phyloP scores from a whole-genome alignment of 2,888 invertebrate genomes.

The Tinea semifulvella region DNA sequence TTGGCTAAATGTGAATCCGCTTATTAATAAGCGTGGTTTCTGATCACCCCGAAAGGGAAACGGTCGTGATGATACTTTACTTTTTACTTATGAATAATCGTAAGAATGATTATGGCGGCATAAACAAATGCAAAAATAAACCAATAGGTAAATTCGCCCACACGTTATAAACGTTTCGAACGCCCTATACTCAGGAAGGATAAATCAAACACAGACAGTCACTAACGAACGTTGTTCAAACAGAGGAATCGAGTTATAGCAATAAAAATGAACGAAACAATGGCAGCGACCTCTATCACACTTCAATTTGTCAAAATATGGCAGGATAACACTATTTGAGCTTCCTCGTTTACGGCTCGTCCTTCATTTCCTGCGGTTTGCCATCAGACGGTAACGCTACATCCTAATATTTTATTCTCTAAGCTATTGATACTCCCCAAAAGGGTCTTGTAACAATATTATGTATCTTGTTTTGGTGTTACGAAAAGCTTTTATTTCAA shows the following conservation, averaged over 20 bases:
- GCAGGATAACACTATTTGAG: constrained; percentile 37
- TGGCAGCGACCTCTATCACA: constrained; percentile 37
- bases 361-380: constrained; percentile 20
- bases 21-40: no score
- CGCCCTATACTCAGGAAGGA: constrained; percentile 35
- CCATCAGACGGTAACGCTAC: constrained; percentile 20
- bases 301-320: constrained; percentile 53
- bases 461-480: constrained; percentile 2
- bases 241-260: constrained; percentile 42
- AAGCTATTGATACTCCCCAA: constrained; percentile 2
- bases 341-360: constrained; percentile 15
- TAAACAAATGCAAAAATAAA: neutral
- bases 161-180: constrained; percentile 31
- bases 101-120: neutral
- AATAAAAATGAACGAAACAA: constrained; percentile 51
- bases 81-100: neutral
- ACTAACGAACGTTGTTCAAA: constrained; percentile 57
- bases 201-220: constrained; percentile 52
- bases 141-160: neutral
- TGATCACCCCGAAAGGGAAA: no score
- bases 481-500: constrained; percentile 8
- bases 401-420: constrained; percentile 3
- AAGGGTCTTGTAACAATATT: constrained; percentile 7
- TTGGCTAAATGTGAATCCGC: no score
- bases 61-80: no score